Conservation (phyloP, 2,797 vertebrate genomes). For the Sandelia bainsii region DNA sequence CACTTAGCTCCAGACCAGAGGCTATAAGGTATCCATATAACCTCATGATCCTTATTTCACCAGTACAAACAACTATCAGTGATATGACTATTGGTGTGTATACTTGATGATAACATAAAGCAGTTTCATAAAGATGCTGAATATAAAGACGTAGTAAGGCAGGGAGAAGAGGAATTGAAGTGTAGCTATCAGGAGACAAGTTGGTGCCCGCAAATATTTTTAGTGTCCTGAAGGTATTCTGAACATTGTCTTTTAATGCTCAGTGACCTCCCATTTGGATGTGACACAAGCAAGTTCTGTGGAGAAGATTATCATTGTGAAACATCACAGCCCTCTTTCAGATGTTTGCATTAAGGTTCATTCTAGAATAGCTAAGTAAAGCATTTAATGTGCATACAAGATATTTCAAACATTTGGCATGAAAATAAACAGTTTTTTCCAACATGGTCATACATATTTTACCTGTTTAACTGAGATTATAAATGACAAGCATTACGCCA, state of each 20-base stretch:
- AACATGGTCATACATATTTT: constrained; percentile 15
- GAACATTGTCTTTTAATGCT: constrained; percentile 24
- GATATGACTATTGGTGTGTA: constrained; percentile 25
- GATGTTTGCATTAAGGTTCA: constrained; percentile 27
- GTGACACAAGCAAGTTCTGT: constrained; percentile 13
- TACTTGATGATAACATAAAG: constrained; percentile 22
- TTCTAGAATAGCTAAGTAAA: neutral
- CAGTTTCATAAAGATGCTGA: constrained; percentile 9
- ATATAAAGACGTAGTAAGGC: constrained; percentile 6
- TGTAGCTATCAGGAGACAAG: constrained; percentile 27
- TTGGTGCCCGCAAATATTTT: constrained; percentile 15
- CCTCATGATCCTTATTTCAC: constrained; percentile 66
- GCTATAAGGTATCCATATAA: constrained; percentile 54
- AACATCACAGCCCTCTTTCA: constrained; percentile 27
- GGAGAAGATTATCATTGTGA: constrained; percentile 13
- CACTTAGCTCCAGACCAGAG: constrained; percentile 68
- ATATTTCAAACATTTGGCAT: constrained; percentile 28
- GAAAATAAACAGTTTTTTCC: constrained; percentile 18
- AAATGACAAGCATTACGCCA: constrained; percentile 57
- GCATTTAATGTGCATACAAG: neutral
- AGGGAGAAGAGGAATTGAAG: constrained; percentile 17
- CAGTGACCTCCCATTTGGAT: constrained; percentile 34
- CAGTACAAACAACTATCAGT: constrained; percentile 52
- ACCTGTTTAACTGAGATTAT: constrained; percentile 22
- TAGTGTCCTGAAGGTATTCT: constrained; percentile 26